phyloP scores from a whole-genome alignment of 2,113 vertebrate genomes.

The Apteryx mantelli region DNA sequence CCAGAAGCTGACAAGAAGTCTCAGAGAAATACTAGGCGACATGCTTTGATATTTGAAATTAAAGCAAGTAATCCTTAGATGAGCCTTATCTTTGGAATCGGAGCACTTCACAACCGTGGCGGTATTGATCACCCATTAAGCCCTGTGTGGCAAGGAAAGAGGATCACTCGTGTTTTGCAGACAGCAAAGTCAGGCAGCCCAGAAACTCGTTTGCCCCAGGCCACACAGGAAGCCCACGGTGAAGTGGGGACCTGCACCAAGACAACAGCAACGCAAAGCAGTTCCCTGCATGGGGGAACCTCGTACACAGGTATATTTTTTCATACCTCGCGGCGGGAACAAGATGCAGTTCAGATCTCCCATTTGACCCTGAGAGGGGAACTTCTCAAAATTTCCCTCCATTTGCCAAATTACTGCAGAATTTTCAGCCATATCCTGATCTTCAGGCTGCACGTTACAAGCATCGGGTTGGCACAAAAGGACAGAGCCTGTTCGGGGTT shows the following conservation, averaged over 20 bases:
- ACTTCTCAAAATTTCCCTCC: background rate
- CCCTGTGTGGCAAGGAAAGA: background rate
- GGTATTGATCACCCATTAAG: background rate
- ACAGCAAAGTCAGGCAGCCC: background rate
- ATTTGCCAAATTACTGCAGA: background rate
- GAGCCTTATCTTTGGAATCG: background rate
- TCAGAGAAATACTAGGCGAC: background rate
- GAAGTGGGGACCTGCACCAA: background rate
- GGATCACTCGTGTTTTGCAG: fast-evolving
- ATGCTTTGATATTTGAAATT: background rate
- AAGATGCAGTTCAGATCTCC: background rate
- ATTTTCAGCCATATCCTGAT: background rate
- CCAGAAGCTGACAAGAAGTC: background rate
- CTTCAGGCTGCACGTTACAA: background rate
- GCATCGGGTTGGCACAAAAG: fast-evolving
- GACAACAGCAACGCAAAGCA: background rate
- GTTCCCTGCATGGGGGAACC: background rate
- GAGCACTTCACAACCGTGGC: background rate
- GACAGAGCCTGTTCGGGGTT: background rate
- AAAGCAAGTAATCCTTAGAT: background rate
- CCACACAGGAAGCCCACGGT: background rate
- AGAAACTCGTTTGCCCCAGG: background rate
- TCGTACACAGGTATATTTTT: background rate
- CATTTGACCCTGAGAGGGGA: background rate
- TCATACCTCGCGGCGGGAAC: background rate